Evolutionary conservation across 2,113 vertebrate genomes (phyloP), one percentile per base, ranked within the genome.

Genomic region (Conger conger): DNA sequence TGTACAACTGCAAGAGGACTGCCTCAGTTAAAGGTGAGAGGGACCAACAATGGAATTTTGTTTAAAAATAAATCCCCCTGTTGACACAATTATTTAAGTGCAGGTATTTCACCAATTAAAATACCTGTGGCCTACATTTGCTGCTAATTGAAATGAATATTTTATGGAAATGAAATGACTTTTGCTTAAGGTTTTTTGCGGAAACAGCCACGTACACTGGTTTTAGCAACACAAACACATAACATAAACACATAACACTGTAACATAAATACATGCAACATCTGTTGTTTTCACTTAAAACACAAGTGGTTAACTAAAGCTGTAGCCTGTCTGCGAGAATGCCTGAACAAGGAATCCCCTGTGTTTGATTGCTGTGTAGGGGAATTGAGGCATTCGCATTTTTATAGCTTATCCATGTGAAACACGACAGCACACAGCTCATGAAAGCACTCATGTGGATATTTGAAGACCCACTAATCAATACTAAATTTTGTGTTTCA

Each of bases 1-100:
- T 96, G 17, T 96, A 96, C 90, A 96, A 96, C 91, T 96, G 95
- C 83, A 95, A 95, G 83, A 93, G 95, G 88, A 96, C 95, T n/a
- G 95, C 95, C 20, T 95, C 94, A 0, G 94, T 96, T 13, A 95
- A 93, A 94, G 94, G 95, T 96, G 86, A 91, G 88, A 36, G 40
- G 79, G 50, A 42, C 76, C 36, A 8, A 3, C 18, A 30, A 15
- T 33, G 38, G 3, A 17, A 18, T 79, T 17, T 20, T 60, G 57
- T 1, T 3, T 60, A 60, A 60, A 60, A 23, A 60, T 23, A 23
- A 73, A 57, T 83, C 37, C 37, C 13, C 6, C 38, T n/a, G 42
- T 38, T 38, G 36, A 83, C 37, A 83, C 23, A 23, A 0, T 16
- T 50, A 81, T 15, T 17, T 36, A 45, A 80, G 45, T 50, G 45